Evolutionary conservation across 2,888 invertebrate genomes (phyloP), one percentile per base, ranked within the genome.

Genomic region (Nebria brevicollis): DNA sequence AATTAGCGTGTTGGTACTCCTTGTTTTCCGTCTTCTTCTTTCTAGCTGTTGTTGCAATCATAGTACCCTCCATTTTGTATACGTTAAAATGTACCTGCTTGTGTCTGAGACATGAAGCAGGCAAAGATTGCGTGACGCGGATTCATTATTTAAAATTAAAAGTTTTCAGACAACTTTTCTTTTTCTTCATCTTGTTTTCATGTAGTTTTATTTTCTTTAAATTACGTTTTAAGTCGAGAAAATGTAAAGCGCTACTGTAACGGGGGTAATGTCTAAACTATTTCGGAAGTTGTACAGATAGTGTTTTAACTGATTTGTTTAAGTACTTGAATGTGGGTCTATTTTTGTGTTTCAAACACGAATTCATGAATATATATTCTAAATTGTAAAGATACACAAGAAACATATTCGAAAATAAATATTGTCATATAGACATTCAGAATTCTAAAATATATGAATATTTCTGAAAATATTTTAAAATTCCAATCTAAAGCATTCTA

Each of bases 141-240:
- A 65, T 66, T 78, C 78, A 73, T 78, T 78, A 78, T 20, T 64
- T 66, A 73, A 78, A 78, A 78, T 78, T 78, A 78, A 78, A 78
- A 78, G 78, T 78, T 72, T 73, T 78, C 70, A 70, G 54, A 54
- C 54, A 11, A 54, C 54, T 54, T 13, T 54, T 54, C 11, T 54
- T 54, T 54, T 54, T 54, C 54, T 54, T 54, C 54, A 13, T 11
- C 54, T 54, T 54, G 54, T 54, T 54, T 54, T 54, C 54, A 34
- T 13, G 8, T 54, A 54, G 54, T 54, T 54, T 54, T 54, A 54
- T 54, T 54, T 54, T 54, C 54, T 13, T 54, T 54, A 54, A 54
- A 54, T 54, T 54, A 54, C 54, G 11, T 54, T 54, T 13, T 54
- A 54, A 54, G 54, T 54, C 54, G 54, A 54, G 11, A 8, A 20